Evolutionary conservation across 2,888 invertebrate genomes (phyloP), one percentile per base, ranked within the genome.

Genomic region (Spialia ferax): DNA sequence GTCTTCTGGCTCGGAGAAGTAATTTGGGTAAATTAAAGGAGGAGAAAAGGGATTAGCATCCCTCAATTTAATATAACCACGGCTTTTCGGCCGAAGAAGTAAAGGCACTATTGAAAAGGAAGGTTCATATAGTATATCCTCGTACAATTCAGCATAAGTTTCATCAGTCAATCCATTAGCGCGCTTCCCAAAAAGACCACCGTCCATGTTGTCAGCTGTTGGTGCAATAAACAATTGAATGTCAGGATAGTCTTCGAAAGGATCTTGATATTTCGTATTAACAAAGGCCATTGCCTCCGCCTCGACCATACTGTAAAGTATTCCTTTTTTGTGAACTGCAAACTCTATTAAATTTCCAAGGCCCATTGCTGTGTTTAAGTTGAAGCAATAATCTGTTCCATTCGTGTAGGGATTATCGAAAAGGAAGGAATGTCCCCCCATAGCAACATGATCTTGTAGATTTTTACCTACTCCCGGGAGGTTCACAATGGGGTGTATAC

Each of bases 21-120:
- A 99, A 84, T 98, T 98, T 0, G 99, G 97, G 84, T 97, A 96
- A 69, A 99, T 97, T n/a, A 95, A 84, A 0, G 99, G 98, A 73
- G 97, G 95, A 0, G 96, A 94, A 64, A 94, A 91, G 0, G 98
- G 97, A 81, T 97, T 94, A 0, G 91, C 89, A 57, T 96, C 96
- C 74, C 92, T 94, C 1, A 99, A 86, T 73, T 95, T 90, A 13
- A 98, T 81, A 73, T 90, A 94, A 0, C 97, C 97, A 54, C 95
- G 89, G 75, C 97, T 97, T 71, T 92, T 94, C 0, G 97, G 97
- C 62, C 97, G 89, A 78, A 97, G 85, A n/a, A 97, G 74, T 54
- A 97, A 83, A 0, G 97, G 96, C 0, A 96, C 91, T 1, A 96
- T 89, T 42, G 95, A 95, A 82, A 96, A 96, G 0, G 96, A 95